Evolutionary conservation across 2,797 vertebrate genomes (phyloP).

Genomic region (Periparus ater): DNA sequence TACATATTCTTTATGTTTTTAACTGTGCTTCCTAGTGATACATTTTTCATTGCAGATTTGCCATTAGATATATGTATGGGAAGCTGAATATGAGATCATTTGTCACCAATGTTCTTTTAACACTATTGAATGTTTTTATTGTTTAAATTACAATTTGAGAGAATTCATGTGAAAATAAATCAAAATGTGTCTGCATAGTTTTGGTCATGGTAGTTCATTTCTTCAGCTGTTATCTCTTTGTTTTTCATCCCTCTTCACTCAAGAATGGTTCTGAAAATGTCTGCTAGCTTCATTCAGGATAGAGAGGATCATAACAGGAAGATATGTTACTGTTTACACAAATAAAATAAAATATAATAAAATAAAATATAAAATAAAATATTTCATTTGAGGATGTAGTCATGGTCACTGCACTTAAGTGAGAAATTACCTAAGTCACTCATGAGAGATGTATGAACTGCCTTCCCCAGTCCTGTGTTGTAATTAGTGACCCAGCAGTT

Average conservation of each 20-base stretch:
- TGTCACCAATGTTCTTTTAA: not conserved
- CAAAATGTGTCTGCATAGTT: not conserved
- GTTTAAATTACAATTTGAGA: not conserved
- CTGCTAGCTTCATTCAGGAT: not conserved
- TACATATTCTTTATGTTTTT: not conserved
- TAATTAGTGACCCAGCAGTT: not conserved
- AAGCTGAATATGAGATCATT: not conserved
- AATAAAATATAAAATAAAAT: not conserved
- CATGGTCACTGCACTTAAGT: not conserved
- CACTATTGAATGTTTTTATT: not conserved
- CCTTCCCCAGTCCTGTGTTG: not conserved
- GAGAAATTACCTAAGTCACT: not conserved
- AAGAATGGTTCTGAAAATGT: not conserved
- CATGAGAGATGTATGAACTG: not conserved
- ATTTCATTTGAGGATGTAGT: not conserved
- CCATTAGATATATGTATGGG: not conserved
- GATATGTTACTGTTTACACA: not conserved
- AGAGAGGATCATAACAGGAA: not conserved
- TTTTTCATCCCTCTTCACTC: not conserved
- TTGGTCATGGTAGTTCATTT: not conserved
- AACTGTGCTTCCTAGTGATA: not conserved
- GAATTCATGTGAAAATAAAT: not conserved
- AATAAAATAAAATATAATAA: not conserved
- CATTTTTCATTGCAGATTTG: not conserved
- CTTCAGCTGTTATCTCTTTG: not conserved